phyloP scores from a whole-genome alignment of 2,888 invertebrate genomes.

The Diloba caeruleocephala region DNA sequence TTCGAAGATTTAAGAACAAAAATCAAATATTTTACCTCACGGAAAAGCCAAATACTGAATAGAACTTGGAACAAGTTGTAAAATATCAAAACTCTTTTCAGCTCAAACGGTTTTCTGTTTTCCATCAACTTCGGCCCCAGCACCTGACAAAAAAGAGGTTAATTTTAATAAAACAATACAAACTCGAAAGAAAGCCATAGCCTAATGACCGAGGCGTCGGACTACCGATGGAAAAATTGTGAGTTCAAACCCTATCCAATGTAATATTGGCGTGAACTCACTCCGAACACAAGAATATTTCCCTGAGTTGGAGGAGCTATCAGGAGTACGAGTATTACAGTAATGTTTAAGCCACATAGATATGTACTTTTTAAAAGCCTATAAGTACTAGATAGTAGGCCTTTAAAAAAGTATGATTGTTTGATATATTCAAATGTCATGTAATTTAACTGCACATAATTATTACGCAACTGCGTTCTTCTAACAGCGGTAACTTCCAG shows the following conservation, averaged over 20 bases:
- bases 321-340: too few relatives aligned
- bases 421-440: constrained; percentile 20
- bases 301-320: too few relatives aligned
- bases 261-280: too few relatives aligned
- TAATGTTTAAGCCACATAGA: too few relatives aligned
- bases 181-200: constrained; percentile 15
- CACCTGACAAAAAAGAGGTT: constrained; percentile 77
- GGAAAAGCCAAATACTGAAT: constrained; percentile 92
- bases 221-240: too few relatives aligned
- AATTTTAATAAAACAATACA: constrained; percentile 8
- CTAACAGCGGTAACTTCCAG: constrained; percentile 53
- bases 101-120: constrained; percentile 94
- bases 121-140: constrained; percentile 95
- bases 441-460: constrained; percentile 26
- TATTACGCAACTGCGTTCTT: constrained; percentile 41
- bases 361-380: too few relatives aligned
- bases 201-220: too few relatives aligned
- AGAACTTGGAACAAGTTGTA: constrained; percentile 96
- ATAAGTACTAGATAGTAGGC: too few relatives aligned
- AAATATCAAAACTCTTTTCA: constrained; percentile 92
- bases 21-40: constrained; percentile 88
- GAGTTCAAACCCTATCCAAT: too few relatives aligned
- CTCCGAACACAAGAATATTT: too few relatives aligned
- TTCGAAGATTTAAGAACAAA: not conserved
- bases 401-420: too few relatives aligned